A percentile compares a stretch with the other conserved stretches of the same genome.
phyloP scores from a whole-genome alignment of 2,113 vertebrate species.

The Notiomystis cincta region DNA sequence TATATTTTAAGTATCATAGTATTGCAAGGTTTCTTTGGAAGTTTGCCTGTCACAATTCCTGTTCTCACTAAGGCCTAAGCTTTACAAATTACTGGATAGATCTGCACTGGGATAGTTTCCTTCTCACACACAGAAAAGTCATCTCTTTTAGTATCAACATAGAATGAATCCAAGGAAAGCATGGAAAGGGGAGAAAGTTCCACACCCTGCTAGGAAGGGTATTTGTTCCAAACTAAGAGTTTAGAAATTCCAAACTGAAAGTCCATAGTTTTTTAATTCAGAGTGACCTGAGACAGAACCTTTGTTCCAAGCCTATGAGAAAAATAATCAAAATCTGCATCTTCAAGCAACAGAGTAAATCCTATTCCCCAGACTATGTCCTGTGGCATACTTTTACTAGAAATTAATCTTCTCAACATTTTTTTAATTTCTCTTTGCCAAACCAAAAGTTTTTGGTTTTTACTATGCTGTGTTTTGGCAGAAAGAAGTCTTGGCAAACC shows the following conservation, averaged over 20 bases:
- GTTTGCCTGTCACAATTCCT: neutral
- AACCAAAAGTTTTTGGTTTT: neutral
- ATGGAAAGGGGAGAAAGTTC: neutral
- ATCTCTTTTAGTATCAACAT: neutral
- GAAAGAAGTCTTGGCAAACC: neutral
- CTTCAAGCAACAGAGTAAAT: neutral
- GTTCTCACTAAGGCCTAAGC: neutral
- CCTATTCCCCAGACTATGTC: neutral
- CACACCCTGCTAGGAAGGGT: neutral
- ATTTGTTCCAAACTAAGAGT: neutral
- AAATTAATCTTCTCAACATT: neutral
- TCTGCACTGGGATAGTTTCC: neutral
- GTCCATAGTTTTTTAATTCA: neutral
- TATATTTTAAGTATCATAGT: neutral
- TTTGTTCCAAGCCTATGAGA: neutral
- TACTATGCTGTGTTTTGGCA: neutral
- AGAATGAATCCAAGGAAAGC: neutral
- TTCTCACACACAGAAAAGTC: neutral
- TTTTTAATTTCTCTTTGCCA: neutral
- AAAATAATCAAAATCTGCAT: neutral
- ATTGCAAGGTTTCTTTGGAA: neutral
- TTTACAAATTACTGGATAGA: neutral
- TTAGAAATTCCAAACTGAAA: neutral
- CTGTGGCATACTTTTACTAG: neutral
- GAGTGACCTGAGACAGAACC: neutral